Evolutionary conservation across 2,888 invertebrate species (phyloP), one percentile per base, ranked within the genome.

Genomic region (Aporophyla lueneburgensis): DNA sequence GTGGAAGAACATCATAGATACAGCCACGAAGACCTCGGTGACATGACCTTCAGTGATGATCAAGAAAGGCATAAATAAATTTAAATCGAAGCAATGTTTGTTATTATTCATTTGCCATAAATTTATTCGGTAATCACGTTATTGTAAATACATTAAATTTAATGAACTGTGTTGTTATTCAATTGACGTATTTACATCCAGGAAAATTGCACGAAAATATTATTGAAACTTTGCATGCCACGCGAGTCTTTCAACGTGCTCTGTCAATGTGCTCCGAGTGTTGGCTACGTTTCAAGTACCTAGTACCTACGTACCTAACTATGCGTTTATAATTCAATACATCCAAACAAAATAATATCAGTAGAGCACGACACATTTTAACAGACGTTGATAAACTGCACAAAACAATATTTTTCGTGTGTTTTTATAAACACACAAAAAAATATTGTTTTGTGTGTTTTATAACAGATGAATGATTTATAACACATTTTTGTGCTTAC

Each of bases 241-340:
- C 66, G 16, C 56, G 24, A 70, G 19, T 69, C 19, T 14, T 40
- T 66, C 71, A 61, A 73, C 61, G 56, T 53, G 12, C 62, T 14
- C 33, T 33, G 33, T 33, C 33, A 33, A 33, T 33, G 33, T 46
- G 43, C 43, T 12, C 33, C 33, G n/a, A 49, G 27, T 65, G 62
- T 83, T 85, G 86, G 86, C 84, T 78, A 49, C n/a, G 74, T 71
- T 74, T 84, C 81, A 85, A 86, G 51, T 71, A 51, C 58, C n/a
- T 33, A 86, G 51, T 71, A 51, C 58, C n/a, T 33, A n/a, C 9
- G 10, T n/a, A 33, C 16, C 33, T 12, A 67, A 33, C 51, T 33
- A 74, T 62, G 46, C 69, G 72, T 72, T 68, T 69, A 76, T 63
- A 74, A 80, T 74, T 71, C 77, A 78, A 62, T 16, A 54, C 66